These are phyloP conservation scores for Grammomys surdaster DNA, from an alignment of 2,113 vertebrate species.

Conservation along the genomic window DNA sequence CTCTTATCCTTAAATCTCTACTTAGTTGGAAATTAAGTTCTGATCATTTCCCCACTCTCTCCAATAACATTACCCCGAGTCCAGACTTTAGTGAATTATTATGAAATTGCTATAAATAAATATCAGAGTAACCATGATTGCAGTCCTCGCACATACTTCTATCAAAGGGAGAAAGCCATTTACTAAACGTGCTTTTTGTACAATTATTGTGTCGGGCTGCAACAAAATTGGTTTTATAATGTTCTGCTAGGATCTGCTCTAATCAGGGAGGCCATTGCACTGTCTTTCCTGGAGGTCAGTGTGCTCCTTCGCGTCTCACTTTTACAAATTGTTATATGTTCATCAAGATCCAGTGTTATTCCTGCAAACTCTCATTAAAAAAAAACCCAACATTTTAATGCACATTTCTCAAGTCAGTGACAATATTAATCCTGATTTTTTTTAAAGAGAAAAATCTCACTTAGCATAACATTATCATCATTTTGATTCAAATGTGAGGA, in stretches of 20 bases:
- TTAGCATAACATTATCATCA: not conserved
- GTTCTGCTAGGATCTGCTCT: not conserved
- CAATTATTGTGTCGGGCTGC: not conserved
- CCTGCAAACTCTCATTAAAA: no score
- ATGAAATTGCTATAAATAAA: not conserved
- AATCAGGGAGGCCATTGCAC: not conserved
- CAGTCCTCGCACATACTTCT: not conserved
- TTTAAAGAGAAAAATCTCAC: not conserved
- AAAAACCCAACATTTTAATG: not conserved
- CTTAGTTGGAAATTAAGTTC: constrained; percentile 16
- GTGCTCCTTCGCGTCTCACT: constrained; percentile 25
- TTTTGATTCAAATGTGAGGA: constrained; percentile 25
- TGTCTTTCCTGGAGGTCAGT: not conserved
- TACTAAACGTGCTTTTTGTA: not conserved
- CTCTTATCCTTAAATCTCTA: not conserved
- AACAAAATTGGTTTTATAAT: not conserved
- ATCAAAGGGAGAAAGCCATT: not conserved
- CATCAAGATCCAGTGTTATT: not conserved
- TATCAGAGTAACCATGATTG: not conserved
- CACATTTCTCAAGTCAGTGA: not conserved
- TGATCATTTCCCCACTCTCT: not conserved
- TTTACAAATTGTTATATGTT: not conserved
- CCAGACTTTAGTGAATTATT: not conserved
- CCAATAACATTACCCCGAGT: not conserved
- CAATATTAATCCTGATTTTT: not conserved